These are phyloP conservation scores for Lasioglossum marginatum DNA, from an alignment of 2,888 invertebrate genomes.

Conservation along the genomic window DNA sequence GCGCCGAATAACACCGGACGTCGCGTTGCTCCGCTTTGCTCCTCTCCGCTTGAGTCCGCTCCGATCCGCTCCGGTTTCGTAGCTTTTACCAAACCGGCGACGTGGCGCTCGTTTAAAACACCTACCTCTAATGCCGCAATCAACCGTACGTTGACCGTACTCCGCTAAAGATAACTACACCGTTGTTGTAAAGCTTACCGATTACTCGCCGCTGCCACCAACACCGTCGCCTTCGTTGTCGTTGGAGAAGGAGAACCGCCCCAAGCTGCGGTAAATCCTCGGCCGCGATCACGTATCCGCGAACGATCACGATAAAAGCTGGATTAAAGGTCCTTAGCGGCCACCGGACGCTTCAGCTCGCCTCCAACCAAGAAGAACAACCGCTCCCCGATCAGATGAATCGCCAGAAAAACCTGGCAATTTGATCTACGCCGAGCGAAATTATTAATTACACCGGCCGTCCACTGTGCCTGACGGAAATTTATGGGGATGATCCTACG, in stretches of 20 bases:
- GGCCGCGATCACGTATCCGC: slow-evolving; percentile 49
- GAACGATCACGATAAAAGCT: slow-evolving; percentile 55
- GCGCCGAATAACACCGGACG: neutral
- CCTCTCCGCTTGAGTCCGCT: neutral
- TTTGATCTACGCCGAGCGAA: slow-evolving; percentile 11
- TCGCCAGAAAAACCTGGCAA: slow-evolving; percentile 19
- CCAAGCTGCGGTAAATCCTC: slow-evolving; percentile 42
- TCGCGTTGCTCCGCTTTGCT: neutral
- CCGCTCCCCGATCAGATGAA: slow-evolving; percentile 2
- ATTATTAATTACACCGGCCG: slow-evolving; percentile 35
- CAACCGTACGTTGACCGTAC: slow-evolving; percentile 65
- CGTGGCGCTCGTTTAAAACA: slow-evolving; percentile 56
- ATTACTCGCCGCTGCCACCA: slow-evolving; percentile 24
- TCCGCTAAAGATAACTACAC: slow-evolving; percentile 66
- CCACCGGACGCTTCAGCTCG: slow-evolving; percentile 11
- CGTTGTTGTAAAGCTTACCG: slow-evolving; percentile 59
- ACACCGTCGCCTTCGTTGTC: neutral
- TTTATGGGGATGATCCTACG: slow-evolving; percentile 20
- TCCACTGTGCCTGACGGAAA: slow-evolving; percentile 7
- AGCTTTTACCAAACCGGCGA: slow-evolving; percentile 34
- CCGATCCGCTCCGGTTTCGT: slow-evolving; percentile 35
- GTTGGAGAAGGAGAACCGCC: slow-evolving; percentile 9
- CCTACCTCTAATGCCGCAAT: slow-evolving; percentile 59
- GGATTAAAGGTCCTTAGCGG: slow-evolving; percentile 48
- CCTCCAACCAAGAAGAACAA: neutral